Conservation (phyloP, 1,140 invertebrate species). For the Penaeus indicus region DNA sequence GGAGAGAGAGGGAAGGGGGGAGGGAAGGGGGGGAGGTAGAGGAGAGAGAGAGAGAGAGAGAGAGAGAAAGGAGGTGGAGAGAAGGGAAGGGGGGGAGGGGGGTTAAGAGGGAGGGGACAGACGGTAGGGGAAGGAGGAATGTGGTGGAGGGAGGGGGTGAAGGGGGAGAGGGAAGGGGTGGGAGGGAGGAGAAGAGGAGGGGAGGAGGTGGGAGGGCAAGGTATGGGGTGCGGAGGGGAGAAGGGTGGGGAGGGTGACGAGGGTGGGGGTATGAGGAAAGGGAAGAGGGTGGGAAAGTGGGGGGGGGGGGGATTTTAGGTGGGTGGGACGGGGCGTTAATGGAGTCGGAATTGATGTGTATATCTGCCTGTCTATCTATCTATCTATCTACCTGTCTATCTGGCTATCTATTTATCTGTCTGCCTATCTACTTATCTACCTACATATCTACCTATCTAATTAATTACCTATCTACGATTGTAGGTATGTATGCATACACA, state of each 20-base stretch:
- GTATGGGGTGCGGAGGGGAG: neutral
- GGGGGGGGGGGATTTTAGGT: too few species aligned
- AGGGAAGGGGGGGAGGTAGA: neutral
- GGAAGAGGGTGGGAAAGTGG: too few species aligned
- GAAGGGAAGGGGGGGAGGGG: neutral
- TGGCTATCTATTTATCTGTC: too few species aligned
- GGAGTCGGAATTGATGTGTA: too few species aligned
- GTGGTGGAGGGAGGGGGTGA: neutral
- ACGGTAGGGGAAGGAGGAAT: neutral
- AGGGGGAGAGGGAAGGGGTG: neutral
- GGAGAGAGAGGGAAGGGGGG: neutral
- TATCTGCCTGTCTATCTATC: too few species aligned
- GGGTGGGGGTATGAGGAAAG: neutral
- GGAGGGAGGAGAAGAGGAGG: conserved; percentile 5
- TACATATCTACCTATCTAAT: too few species aligned
- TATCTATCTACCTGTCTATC: too few species aligned
- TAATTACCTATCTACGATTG: too few species aligned
- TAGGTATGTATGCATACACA: neutral
- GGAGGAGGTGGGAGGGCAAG: conserved; percentile 1
- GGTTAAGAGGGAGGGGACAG: neutral
- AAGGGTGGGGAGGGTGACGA: neutral
- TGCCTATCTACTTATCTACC: too few species aligned
- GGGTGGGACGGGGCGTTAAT: too few species aligned
- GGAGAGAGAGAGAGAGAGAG: neutral
- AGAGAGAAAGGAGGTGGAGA: too few species aligned